phyloP scores from a whole-genome alignment of 2,888 invertebrate genomes.

The Drosophila austrosaltans region DNA sequence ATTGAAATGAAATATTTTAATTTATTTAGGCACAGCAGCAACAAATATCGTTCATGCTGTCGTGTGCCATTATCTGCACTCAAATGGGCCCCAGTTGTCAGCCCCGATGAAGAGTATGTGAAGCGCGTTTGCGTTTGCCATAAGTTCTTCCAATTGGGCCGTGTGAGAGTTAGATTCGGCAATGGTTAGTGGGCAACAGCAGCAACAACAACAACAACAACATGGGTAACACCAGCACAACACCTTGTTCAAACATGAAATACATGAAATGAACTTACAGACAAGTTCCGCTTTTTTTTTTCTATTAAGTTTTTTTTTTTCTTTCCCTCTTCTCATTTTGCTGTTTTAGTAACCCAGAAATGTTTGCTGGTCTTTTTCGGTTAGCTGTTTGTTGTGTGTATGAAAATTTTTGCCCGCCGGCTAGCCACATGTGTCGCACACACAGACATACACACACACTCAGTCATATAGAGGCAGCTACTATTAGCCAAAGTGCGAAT shows the following conservation, averaged over 20 bases:
- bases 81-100: slow-evolving; percentile 65
- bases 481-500: slow-evolving; percentile 44
- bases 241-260: slow-evolving; percentile 70
- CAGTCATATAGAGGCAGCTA: slow-evolving; percentile 54
- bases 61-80: slow-evolving; percentile 71
- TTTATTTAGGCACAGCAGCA: slow-evolving; percentile 41
- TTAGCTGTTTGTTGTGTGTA: slow-evolving; percentile 49
- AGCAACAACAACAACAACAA: slow-evolving; percentile 31
- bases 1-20: slow-evolving; percentile 52
- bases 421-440: slow-evolving; percentile 74
- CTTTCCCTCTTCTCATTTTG: background rate
- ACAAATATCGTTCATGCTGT: slow-evolving; percentile 32
- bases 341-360: slow-evolving; percentile 76
- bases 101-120: slow-evolving; percentile 37
- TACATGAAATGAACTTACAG: slow-evolving; percentile 67
- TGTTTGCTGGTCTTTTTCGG: slow-evolving; percentile 11
- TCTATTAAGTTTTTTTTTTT: slow-evolving; percentile 26
- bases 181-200: slow-evolving; percentile 27
- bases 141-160: slow-evolving; percentile 73
- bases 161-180: slow-evolving; percentile 60
- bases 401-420: slow-evolving; percentile 58
- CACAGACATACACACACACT: slow-evolving; percentile 5
- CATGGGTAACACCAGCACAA: slow-evolving; percentile 29
- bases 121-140: slow-evolving; percentile 70
- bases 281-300: slow-evolving; percentile 74